Evolutionary conservation across 2,113 vertebrate genomes (phyloP).

Genomic region (Varanus komodoensis): DNA sequence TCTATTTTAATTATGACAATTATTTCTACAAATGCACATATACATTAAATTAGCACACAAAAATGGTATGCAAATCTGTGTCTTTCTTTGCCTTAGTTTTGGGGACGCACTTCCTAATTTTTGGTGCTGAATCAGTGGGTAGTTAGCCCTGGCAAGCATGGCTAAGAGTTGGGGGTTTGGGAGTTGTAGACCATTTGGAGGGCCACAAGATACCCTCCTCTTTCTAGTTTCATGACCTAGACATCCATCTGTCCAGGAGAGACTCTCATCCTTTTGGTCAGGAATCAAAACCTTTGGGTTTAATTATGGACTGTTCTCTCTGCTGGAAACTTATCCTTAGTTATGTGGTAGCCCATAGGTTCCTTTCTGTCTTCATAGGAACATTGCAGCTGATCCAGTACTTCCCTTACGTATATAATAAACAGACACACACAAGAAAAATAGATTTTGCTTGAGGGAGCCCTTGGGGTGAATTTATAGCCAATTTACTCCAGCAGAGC

Average conservation of each 20-base stretch:
- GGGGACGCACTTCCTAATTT: no score
- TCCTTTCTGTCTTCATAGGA: background rate
- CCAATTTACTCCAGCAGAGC: constrained; percentile 12
- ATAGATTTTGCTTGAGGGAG: constrained; percentile 13
- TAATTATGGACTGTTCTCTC: background rate
- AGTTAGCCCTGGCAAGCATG: no score
- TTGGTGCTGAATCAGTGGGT: no score
- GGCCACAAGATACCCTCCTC: background rate
- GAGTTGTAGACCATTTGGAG: no score
- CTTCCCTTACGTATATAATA: background rate
- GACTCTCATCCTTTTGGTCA: background rate
- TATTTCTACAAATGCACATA: no score
- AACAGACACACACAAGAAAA: background rate
- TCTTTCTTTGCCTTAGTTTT: no score
- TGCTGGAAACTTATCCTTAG: background rate
- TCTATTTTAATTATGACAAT: no score
- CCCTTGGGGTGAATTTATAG: background rate
- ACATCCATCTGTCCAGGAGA: no score
- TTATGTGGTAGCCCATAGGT: background rate
- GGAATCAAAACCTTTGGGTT: background rate
- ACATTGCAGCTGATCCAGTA: background rate
- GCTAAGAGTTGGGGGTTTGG: no score
- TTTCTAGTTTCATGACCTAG: background rate
- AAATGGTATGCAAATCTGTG: no score
- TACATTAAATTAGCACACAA: no score